phyloP scores from a whole-genome alignment of 2,888 invertebrate species.

The Catocala nupta region DNA sequence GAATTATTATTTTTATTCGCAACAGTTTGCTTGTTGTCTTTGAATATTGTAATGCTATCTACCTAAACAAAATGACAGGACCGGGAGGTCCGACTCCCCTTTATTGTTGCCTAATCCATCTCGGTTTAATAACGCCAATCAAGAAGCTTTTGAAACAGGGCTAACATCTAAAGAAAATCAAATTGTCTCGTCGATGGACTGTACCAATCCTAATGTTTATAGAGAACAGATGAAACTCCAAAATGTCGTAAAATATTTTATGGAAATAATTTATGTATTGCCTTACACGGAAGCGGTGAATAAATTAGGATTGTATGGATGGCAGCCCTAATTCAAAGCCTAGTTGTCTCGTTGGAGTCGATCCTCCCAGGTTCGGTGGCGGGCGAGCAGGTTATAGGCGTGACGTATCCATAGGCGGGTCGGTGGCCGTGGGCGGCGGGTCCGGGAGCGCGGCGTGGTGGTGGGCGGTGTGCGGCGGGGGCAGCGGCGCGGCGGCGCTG shows the following conservation, averaged over 20 bases:
- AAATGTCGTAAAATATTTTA: too few relatives aligned
- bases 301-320: not conserved
- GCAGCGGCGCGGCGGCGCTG: conserved; percentile 60
- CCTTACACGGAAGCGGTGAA: too few relatives aligned
- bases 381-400: conserved; percentile 48
- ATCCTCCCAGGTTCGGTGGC: conserved; percentile 15
- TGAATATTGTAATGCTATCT: conserved; percentile 45
- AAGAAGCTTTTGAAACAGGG: not conserved
- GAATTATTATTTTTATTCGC: too few relatives aligned
- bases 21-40: not conserved
- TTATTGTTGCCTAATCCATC: not conserved
- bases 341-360: conserved; percentile 18
- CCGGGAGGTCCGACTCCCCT: conserved; percentile 32
- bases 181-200: too few relatives aligned
- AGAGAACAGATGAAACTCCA: not conserved
- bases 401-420: conserved; percentile 66
- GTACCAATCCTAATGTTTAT: too few relatives aligned
- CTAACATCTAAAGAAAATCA: not conserved
- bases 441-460: conserved; percentile 55
- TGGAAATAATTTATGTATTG: too few relatives aligned
- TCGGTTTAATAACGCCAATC: not conserved
- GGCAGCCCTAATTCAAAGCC: conserved; percentile 2
- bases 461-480: conserved; percentile 62
- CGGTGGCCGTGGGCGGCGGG: conserved; percentile 54
- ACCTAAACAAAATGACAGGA: conserved; percentile 8